Conservation (phyloP, 2,113 vertebrate species). For the Aegotheles bennettii region DNA sequence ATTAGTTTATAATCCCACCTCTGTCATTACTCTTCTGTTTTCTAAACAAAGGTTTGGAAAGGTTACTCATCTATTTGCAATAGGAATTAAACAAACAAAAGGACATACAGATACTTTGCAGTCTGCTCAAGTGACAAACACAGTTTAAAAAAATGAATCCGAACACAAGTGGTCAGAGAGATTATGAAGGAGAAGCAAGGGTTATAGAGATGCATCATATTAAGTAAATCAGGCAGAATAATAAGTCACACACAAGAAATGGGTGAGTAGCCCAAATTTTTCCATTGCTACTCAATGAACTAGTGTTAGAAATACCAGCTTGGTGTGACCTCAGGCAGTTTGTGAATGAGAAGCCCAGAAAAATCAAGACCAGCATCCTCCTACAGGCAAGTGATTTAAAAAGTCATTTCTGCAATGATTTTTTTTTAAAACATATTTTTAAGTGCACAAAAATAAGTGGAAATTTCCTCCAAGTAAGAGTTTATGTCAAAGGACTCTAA, state of each 20-base stretch:
- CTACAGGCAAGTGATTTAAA: background rate
- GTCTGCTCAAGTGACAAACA: background rate
- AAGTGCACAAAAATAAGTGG: background rate
- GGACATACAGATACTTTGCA: background rate
- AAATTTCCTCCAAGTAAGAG: background rate
- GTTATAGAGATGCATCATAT: background rate
- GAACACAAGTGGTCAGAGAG: background rate
- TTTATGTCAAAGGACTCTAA: background rate
- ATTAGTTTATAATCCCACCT: constrained; percentile 11
- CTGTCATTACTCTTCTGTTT: background rate
- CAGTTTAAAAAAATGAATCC: background rate
- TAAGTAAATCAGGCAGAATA: background rate
- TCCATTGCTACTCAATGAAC: background rate
- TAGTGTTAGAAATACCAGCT: background rate
- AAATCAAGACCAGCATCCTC: background rate
- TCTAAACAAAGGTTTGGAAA: background rate
- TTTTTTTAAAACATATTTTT: background rate
- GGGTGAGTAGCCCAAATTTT: background rate
- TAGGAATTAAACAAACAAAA: background rate
- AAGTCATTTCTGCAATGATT: background rate
- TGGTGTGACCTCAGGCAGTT: background rate
- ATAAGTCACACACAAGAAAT: background rate
- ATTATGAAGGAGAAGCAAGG: background rate
- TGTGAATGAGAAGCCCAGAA: background rate
- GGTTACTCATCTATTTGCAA: background rate